A percentile compares a stretch with the other conserved stretches of the same genome.
phyloP scores from a whole-genome alignment of 2,888 invertebrate genomes.

The Heliconius ethilla region DNA sequence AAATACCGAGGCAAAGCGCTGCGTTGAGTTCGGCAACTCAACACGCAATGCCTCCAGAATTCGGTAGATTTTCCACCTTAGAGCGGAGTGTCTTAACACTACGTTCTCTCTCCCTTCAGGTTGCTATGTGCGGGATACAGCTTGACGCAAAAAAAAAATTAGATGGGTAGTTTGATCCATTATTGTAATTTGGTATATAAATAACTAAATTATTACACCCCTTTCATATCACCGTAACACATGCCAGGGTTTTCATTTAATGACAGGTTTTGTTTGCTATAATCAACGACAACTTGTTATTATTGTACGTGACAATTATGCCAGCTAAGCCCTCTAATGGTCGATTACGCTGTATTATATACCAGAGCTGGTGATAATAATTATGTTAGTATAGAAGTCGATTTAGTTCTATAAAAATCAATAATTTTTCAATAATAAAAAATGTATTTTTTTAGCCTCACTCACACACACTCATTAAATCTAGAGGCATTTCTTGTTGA shows the following conservation, averaged over 20 bases:
- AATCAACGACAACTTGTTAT: conserved; percentile 30
- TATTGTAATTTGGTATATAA: background rate
- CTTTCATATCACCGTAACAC: conserved; percentile 22
- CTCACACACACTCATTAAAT: too few species aligned
- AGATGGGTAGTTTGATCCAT: background rate
- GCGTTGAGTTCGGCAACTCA: background rate
- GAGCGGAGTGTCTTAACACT: background rate
- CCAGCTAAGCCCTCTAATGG: background rate
- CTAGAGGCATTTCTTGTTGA: too few species aligned
- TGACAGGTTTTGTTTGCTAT: conserved; percentile 40
- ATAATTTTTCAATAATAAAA: too few species aligned
- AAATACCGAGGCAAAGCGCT: background rate
- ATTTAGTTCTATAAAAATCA: background rate
- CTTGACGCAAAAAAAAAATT: background rate
- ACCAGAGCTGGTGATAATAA: background rate
- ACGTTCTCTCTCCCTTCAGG: background rate
- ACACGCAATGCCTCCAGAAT: background rate
- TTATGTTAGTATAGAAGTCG: background rate
- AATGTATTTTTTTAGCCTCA: too few species aligned
- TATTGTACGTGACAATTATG: conserved; percentile 28
- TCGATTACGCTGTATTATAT: background rate
- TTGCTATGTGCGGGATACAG: background rate
- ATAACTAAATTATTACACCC: conserved; percentile 6
- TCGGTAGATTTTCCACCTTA: background rate
- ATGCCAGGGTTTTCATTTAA: conserved; percentile 26